A percentile compares a stretch with the other conserved stretches of the same genome.
phyloP scores from a whole-genome alignment of 2,888 invertebrate genomes.

The Drosophila siamana region DNA sequence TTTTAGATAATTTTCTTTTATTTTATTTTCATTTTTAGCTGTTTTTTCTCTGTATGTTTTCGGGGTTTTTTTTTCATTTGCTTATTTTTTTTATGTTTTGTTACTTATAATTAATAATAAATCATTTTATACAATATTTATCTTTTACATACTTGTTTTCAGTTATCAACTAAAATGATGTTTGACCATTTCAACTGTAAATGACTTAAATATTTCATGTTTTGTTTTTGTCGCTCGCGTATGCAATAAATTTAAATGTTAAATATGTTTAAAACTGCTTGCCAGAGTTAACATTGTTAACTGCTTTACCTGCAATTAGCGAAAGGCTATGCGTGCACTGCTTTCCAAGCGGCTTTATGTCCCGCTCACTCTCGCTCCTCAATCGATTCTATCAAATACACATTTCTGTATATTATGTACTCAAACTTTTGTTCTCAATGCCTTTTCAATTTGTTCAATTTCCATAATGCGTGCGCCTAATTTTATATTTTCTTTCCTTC shows the following conservation, averaged over 20 bases:
- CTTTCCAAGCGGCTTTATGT: slow-evolving; percentile 40
- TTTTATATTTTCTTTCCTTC: slow-evolving; percentile 19
- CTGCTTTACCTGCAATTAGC: slow-evolving; percentile 71
- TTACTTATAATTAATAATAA: slow-evolving; percentile 74
- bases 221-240: slow-evolving; percentile 49
- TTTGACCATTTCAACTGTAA: slow-evolving; percentile 62
- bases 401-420: slow-evolving; percentile 22
- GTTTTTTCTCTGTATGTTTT: slow-evolving; percentile 60
- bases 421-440: slow-evolving; percentile 44
- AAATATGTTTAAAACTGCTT: slow-evolving; percentile 74
- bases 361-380: slow-evolving; percentile 31
- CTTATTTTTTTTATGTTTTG: slow-evolving; percentile 67
- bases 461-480: slow-evolving; percentile 57
- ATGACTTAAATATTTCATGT: slow-evolving; percentile 64
- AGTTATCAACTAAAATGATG: slow-evolving; percentile 57
- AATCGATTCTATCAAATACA: slow-evolving; percentile 16
- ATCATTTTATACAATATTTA: slow-evolving; percentile 82
- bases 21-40: slow-evolving; percentile 74
- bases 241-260: slow-evolving; percentile 64
- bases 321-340: slow-evolving; percentile 71
- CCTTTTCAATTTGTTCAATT: slow-evolving; percentile 35
- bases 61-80: slow-evolving; percentile 60
- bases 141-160: slow-evolving; percentile 65
- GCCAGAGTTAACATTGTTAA: slow-evolving; percentile 73
- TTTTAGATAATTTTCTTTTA: slow-evolving; percentile 77